phyloP scores from a whole-genome alignment of 1,140 invertebrate species.

The Ips nitidus region DNA sequence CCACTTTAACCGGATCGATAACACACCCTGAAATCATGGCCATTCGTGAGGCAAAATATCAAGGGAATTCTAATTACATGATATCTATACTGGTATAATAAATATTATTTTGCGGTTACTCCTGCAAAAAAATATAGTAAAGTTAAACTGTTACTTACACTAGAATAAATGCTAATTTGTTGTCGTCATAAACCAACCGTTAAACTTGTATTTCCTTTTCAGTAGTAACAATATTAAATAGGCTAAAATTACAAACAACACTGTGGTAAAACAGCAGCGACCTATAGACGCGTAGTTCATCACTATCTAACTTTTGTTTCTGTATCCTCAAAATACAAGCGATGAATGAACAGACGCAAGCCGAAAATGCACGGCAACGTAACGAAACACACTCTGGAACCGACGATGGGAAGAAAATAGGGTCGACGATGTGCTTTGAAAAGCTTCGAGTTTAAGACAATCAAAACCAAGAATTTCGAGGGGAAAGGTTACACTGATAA shows the following conservation, averaged over 20 bases:
- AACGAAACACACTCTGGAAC: neutral
- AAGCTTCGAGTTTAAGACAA: conserved; percentile 9
- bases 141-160: conserved; percentile 31
- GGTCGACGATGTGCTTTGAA: conserved; percentile 13
- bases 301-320: conserved; percentile 19
- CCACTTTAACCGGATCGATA: conserved; percentile 22
- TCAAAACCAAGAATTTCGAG: conserved; percentile 9
- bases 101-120: conserved; percentile 2
- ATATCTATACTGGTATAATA: conserved; percentile 3
- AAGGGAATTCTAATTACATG: conserved; percentile 13
- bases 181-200: conserved; percentile 40
- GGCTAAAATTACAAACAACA: conserved; percentile 46
- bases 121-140: conserved; percentile 22
- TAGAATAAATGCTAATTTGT: conserved; percentile 30
- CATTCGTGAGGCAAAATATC: conserved; percentile 17
- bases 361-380: neutral
- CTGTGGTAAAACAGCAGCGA: conserved; percentile 48
- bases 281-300: conserved; percentile 41
- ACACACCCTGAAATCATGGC: conserved; percentile 19
- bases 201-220: conserved; percentile 50
- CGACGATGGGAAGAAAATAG: conserved; percentile 1
- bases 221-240: conserved; percentile 48
- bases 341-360: no score
- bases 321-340: neutral
- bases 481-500: conserved; percentile 12